Conservation (phyloP, 2,113 vertebrate genomes). For the Stigmatopora nigra region DNA sequence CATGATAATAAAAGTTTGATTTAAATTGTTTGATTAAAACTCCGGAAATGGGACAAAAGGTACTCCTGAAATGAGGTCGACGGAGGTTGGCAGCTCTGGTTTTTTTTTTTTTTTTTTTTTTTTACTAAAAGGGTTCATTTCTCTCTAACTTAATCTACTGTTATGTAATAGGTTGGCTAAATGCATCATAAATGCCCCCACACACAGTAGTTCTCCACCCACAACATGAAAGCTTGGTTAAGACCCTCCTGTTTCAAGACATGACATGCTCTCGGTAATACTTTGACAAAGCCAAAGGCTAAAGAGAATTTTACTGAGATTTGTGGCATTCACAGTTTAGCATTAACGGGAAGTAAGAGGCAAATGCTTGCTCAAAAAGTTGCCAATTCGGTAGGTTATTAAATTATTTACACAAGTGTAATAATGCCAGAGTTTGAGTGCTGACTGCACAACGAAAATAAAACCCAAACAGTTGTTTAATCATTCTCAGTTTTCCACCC, state of each 20-base stretch:
- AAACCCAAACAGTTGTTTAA: not conserved
- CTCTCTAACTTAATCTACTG: not conserved
- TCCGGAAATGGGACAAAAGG: too few species aligned
- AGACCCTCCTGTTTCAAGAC: not conserved
- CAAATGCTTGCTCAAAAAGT: not conserved
- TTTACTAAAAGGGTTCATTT: too few species aligned
- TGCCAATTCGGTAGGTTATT: not conserved
- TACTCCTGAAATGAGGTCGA: too few species aligned
- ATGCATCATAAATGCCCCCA: not conserved
- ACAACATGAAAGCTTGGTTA: not conserved
- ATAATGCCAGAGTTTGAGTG: not conserved
- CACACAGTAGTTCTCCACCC: not conserved
- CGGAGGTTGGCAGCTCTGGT: too few species aligned
- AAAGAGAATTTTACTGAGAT: not conserved
- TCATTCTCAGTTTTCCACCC: not conserved
- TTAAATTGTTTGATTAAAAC: too few species aligned
- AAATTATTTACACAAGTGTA: not conserved
- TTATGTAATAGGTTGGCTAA: not conserved
- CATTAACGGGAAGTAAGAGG: not conserved
- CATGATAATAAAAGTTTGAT: too few species aligned
- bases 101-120: too few species aligned
- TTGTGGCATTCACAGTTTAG: not conserved
- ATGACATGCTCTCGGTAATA: not conserved
- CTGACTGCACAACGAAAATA: not conserved
- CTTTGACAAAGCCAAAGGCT: not conserved